Percentiles rank a stretch among this genome's conserved stretches.
Evolutionary conservation across 1,140 invertebrate genomes (phyloP).

Genomic region (Aethina tumida): DNA sequence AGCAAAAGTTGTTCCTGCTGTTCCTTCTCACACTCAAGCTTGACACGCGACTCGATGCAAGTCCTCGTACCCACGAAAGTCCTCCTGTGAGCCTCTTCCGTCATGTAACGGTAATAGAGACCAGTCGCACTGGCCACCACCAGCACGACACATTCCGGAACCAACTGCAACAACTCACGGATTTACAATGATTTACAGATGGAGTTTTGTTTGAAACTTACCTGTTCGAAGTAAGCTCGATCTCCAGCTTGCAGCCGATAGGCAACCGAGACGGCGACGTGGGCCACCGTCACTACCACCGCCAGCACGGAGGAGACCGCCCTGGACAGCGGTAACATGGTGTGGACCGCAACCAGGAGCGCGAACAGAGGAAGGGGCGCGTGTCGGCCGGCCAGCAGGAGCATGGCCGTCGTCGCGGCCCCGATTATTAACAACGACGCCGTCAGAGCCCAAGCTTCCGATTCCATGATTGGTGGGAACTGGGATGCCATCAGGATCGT

Average conservation of each 20-base stretch:
- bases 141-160: slow-evolving; percentile 65
- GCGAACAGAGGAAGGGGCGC: slow-evolving; percentile 55
- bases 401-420: slow-evolving; percentile 38
- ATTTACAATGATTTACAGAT: background rate
- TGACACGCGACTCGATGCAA: slow-evolving; percentile 84
- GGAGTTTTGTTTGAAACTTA: slow-evolving; percentile 20
- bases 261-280: slow-evolving; percentile 43
- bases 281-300: slow-evolving; percentile 45
- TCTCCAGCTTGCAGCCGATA: slow-evolving; percentile 34
- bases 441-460: slow-evolving; percentile 40
- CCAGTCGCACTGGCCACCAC: slow-evolving; percentile 67
- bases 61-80: slow-evolving; percentile 82
- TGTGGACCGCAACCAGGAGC: slow-evolving; percentile 55
- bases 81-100: slow-evolving; percentile 68
- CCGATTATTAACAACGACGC: slow-evolving; percentile 42
- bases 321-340: slow-evolving; percentile 59
- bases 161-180: slow-evolving; percentile 46
- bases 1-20: slow-evolving; percentile 85
- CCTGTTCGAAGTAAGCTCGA: slow-evolving; percentile 43
- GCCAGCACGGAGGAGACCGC: slow-evolving; percentile 49
- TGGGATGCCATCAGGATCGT: slow-evolving; percentile 40
- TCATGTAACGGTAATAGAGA: slow-evolving; percentile 78
- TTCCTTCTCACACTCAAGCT: slow-evolving; percentile 84
- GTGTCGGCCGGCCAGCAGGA: slow-evolving; percentile 42
- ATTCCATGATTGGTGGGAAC: slow-evolving; percentile 42